Evolutionary conservation across 2,113 vertebrate species (phyloP), one percentile per base, ranked within the genome.

Genomic region (Passer montanus): DNA sequence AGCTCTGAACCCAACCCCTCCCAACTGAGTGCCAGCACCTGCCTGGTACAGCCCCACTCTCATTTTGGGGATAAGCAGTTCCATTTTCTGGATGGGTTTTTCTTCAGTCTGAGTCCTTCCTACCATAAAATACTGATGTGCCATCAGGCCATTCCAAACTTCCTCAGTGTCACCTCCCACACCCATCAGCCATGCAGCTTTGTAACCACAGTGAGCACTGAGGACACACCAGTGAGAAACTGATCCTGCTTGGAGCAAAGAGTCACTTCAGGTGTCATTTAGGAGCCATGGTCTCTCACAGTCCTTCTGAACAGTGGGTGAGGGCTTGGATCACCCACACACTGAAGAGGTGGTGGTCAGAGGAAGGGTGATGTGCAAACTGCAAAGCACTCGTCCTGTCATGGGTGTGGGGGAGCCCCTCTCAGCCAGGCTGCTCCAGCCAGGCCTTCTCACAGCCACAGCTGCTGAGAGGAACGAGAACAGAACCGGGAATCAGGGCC

Each of bases 381-480:
- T 0, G 0, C 60, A 58, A 60, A 60, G 13, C 26, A 31, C 15
- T 9, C 0, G 0, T 77, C 80, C 76, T 74, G 82, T 15, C 59
- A 13, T 46, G 41, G n/a, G 8, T 30, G 86, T n/a, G 50, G 74
- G 44, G 46, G 37, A 69, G 27, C 69, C 58, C 44, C 60, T 43
- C 66, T 28, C 66, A 23, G 49, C n/a, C 74, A 46, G 39, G 31
- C 37, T 70, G 70, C 82, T 59, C 59, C 22, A 41, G 8, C 59
- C 63, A 56, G 62, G 63, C 58, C 39, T 47, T 50, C 62, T 76
- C 49, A 31, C 43, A 22, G 67, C 67, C 84, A 35, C 15, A 5
- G 22, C 19, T 66, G 44, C 52, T 49, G 39, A 35, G n/a, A 80
- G 31, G 37, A 80, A 59, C 2, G 4, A 30, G 37, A 79, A 30